Evolutionary conservation across 2,888 invertebrate genomes (phyloP).

Genomic region (Hymenopus coronatus): DNA sequence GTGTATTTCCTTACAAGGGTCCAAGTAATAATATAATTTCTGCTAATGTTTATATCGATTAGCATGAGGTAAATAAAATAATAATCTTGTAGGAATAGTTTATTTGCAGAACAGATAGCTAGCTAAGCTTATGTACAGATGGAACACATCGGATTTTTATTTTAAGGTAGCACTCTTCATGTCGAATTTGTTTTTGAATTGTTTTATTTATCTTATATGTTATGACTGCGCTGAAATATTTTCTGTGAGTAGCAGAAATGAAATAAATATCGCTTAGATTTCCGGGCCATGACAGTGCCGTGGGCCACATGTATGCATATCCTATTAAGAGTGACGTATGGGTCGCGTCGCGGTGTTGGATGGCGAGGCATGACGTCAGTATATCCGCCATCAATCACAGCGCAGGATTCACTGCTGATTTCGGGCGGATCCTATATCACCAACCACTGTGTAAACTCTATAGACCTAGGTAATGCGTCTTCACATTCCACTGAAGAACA

Average conservation of each 20-base stretch:
- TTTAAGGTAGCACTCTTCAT: no score
- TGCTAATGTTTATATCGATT: no score
- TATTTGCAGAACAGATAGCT: no score
- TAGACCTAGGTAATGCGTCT: no score
- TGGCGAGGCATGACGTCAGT: slow-evolving; percentile 8
- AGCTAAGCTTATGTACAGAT: no score
- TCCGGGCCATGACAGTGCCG: background rate
- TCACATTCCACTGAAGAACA: background rate
- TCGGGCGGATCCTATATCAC: background rate
- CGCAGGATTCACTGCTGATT: background rate
- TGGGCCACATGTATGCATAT: background rate
- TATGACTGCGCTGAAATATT: background rate
- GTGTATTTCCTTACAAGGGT: no score
- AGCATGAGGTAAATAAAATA: no score
- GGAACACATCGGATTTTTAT: no score
- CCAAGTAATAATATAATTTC: no score
- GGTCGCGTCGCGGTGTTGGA: background rate
- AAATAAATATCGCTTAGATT: background rate
- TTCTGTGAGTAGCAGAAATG: background rate
- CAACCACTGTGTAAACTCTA: background rate
- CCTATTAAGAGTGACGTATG: slow-evolving; percentile 12
- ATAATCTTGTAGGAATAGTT: no score
- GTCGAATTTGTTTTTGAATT: no score
- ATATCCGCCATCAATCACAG: slow-evolving; percentile 14
- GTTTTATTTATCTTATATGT: no score